These are phyloP conservation scores for Gnathonemus longibarbis DNA, from an alignment of 2,113 vertebrate species.

Conservation along the genomic window DNA sequence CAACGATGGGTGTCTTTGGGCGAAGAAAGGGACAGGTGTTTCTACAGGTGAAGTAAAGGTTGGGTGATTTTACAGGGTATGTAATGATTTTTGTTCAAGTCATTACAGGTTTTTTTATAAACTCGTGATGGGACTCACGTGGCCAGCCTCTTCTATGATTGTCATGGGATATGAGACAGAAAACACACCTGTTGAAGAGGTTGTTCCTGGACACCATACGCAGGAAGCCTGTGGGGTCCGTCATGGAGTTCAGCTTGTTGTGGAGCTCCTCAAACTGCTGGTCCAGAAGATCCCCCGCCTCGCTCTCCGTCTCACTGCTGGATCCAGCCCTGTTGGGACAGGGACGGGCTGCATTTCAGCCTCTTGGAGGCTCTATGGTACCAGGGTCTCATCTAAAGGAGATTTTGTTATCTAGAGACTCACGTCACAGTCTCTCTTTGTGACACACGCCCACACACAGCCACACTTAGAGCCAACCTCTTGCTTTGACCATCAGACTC, in stretches of 20 bases:
- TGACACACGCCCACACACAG: background rate
- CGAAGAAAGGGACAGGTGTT: background rate
- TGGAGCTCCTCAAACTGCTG: slow-evolving; percentile 87
- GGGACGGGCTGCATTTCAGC: background rate
- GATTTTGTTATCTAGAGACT: background rate
- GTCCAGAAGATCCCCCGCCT: slow-evolving; percentile 87
- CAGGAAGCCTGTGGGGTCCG: slow-evolving; percentile 86
- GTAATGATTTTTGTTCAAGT: background rate
- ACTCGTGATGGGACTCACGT: background rate
- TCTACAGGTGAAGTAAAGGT: background rate
- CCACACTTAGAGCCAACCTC: background rate
- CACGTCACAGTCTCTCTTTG: background rate
- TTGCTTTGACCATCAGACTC: background rate
- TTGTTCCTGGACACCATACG: slow-evolving; percentile 91
- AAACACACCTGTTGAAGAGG: slow-evolving; percentile 79
- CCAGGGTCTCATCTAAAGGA: background rate
- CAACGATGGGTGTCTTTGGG: background rate
- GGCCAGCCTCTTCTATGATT: background rate
- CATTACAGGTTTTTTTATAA: background rate
- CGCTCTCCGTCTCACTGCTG: slow-evolving; percentile 87
- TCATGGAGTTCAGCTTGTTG: slow-evolving; percentile 79
- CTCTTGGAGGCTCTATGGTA: background rate
- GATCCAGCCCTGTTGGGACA: slow-evolving; percentile 68
- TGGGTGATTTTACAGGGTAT: background rate
- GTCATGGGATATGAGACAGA: background rate